These are phyloP conservation scores for Lepus townsendii DNA, from an alignment of 2,797 vertebrate species.

Conservation along the genomic window DNA sequence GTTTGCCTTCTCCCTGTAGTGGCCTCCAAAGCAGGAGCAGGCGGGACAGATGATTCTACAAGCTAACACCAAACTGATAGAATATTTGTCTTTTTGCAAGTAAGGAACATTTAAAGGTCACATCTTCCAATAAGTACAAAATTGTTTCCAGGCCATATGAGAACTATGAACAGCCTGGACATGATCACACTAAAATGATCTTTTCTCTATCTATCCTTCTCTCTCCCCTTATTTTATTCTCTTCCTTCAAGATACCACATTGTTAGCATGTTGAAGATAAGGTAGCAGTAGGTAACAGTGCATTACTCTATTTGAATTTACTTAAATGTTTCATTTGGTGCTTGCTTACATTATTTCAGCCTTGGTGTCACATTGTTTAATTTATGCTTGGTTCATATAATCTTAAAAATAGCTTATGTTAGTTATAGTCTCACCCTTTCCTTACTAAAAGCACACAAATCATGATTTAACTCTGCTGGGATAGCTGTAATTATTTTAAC, in stretches of 20 bases:
- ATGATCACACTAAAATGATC: constrained; percentile 51
- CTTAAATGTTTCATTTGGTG: constrained; percentile 53
- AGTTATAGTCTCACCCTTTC: constrained; percentile 63
- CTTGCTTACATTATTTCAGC: constrained; percentile 63
- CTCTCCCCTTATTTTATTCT: neutral
- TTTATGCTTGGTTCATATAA: constrained; percentile 58
- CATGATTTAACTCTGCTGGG: constrained; percentile 61
- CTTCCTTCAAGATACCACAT: constrained; percentile 41
- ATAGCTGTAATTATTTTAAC: constrained; percentile 68
- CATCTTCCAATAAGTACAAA: constrained; percentile 74
- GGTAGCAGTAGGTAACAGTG: constrained; percentile 31
- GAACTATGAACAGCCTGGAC: constrained; percentile 71
- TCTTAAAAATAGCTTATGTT: constrained; percentile 70
- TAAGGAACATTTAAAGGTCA: constrained; percentile 79
- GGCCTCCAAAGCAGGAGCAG: constrained; percentile 54
- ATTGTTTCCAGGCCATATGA: constrained; percentile 75
- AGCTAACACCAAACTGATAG: constrained; percentile 47
- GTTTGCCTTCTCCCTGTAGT: constrained; percentile 2
- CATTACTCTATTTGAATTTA: constrained; percentile 51
- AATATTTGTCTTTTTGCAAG: constrained; percentile 80
- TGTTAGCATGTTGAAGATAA: constrained; percentile 1
- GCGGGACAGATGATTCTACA: constrained; percentile 66
- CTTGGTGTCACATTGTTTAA: constrained; percentile 71
- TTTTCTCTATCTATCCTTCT: constrained; percentile 46
- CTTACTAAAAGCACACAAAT: constrained; percentile 61